Conservation (phyloP, 1,140 invertebrate species). For the Hyposmocoma kahamanoa region DNA sequence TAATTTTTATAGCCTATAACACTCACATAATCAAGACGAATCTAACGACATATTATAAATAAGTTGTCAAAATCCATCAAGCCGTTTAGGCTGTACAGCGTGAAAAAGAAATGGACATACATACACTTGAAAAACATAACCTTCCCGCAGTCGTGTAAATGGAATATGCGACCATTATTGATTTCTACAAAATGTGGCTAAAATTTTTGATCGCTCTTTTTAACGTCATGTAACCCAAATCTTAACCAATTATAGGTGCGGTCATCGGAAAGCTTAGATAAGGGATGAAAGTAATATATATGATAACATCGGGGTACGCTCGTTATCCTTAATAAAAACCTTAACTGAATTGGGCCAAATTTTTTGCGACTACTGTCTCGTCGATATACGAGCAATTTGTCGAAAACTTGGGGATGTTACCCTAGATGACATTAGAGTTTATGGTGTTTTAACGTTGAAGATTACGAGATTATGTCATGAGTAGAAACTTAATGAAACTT, state of each 20-base stretch:
- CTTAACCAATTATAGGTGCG: conserved; percentile 47
- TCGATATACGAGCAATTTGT: conserved; percentile 56
- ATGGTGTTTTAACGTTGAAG: background rate
- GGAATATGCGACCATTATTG: no score
- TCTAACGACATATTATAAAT: no score
- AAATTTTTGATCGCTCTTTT: no score
- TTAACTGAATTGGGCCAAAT: conserved; percentile 46
- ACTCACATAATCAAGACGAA: no score
- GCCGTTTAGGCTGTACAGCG: no score
- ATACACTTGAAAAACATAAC: no score
- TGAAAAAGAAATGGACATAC: no score
- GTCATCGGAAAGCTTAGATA: conserved; percentile 40
- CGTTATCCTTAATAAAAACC: conserved; percentile 61
- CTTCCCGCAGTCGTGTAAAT: no score
- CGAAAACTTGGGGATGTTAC: conserved; percentile 25
- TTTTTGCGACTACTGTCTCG: conserved; percentile 52
- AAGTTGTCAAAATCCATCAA: no score
- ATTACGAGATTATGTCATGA: background rate
- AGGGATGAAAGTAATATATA: conserved; percentile 66
- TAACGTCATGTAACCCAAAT: conserved; percentile 39
- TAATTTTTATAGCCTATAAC: no score
- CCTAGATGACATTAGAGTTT: background rate
- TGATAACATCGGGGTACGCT: conserved; percentile 58
- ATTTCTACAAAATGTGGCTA: no score
- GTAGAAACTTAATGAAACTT: background rate